A percentile compares a stretch with the other conserved stretches of the same genome.
Conservation (phyloP, 2,797 vertebrate genomes). For the Mionectes olivaceus region DNA sequence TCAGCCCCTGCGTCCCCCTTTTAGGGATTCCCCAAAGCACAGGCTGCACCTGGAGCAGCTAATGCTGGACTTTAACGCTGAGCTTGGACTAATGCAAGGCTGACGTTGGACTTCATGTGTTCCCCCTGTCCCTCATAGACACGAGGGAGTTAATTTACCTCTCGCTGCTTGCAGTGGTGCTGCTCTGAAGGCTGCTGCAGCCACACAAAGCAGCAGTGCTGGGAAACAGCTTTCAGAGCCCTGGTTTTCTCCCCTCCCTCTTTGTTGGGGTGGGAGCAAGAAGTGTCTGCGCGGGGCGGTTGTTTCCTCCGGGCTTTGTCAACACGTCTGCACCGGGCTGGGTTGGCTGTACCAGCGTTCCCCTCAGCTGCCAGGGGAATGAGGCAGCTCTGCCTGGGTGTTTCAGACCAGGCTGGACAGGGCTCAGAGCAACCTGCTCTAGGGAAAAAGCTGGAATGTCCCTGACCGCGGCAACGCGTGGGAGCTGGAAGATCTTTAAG, state of each 20-base stretch:
- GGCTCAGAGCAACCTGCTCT: neutral
- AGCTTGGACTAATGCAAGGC: neutral
- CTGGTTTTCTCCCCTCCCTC: neutral
- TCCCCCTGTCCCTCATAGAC: neutral
- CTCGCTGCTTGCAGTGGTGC: neutral
- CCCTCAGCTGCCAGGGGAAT: neutral
- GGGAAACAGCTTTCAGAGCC: neutral
- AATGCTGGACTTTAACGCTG: neutral
- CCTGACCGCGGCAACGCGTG: neutral
- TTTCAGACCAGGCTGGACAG: accelerated
- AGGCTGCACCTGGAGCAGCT: neutral
- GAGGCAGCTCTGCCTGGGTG: neutral
- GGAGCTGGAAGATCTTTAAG: neutral
- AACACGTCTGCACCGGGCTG: neutral
- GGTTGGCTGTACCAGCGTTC: neutral
- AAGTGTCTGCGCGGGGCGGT: neutral
- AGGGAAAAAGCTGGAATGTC: neutral
- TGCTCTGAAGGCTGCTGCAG: neutral
- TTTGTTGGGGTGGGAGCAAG: neutral
- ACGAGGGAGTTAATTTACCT: neutral
- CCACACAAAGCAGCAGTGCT: neutral
- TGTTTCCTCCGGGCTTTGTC: constrained; percentile 12
- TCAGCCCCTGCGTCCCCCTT: neutral
- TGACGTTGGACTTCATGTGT: neutral
- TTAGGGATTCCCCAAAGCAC: neutral